A percentile compares a stretch with the other conserved stretches of the same genome.
Evolutionary conservation across 1,140 invertebrate species (phyloP).

Genomic region (Solenopsis fugax): DNA sequence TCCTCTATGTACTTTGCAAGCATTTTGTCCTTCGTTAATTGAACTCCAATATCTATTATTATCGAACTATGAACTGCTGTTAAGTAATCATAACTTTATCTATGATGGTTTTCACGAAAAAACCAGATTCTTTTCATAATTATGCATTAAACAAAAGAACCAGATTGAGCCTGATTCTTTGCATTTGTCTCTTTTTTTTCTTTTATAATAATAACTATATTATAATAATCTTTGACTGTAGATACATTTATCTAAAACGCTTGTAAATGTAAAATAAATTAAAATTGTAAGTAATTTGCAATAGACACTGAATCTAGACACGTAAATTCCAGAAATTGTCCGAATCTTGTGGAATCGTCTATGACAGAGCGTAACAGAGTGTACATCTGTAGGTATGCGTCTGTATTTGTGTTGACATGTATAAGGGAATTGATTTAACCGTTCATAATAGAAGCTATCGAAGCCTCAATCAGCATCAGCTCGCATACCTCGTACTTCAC

Average conservation of each 20-base stretch:
- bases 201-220: conserved; percentile 76
- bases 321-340: conserved; percentile 83
- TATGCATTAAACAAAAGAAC: conserved; percentile 71
- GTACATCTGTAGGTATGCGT: conserved; percentile 78
- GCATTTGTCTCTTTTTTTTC: conserved; percentile 49
- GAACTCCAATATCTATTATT: conserved; percentile 78
- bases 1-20: conserved; percentile 73
- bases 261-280: conserved; percentile 85
- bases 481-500: conserved; percentile 94
- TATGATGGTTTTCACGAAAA: conserved; percentile 70
- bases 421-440: conserved; percentile 85
- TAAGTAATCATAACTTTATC: conserved; percentile 75
- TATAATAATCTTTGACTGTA: conserved; percentile 83
- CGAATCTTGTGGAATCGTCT: conserved; percentile 79
- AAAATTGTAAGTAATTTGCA: conserved; percentile 82
- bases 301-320: conserved; percentile 85
- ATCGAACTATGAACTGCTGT: conserved; percentile 78
- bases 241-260: conserved; percentile 85
- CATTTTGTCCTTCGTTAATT: conserved; percentile 77
- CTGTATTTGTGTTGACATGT: conserved; percentile 76
- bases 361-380: conserved; percentile 80
- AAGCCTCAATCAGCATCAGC: conserved; percentile 88
- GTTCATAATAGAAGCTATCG: conserved; percentile 81
- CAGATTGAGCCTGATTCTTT: conserved; percentile 42
- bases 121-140: conserved; percentile 69